These are phyloP conservation scores for Cryptoblepharus egeriae DNA, from an alignment of 2,797 vertebrate species.

Conservation along the genomic window DNA sequence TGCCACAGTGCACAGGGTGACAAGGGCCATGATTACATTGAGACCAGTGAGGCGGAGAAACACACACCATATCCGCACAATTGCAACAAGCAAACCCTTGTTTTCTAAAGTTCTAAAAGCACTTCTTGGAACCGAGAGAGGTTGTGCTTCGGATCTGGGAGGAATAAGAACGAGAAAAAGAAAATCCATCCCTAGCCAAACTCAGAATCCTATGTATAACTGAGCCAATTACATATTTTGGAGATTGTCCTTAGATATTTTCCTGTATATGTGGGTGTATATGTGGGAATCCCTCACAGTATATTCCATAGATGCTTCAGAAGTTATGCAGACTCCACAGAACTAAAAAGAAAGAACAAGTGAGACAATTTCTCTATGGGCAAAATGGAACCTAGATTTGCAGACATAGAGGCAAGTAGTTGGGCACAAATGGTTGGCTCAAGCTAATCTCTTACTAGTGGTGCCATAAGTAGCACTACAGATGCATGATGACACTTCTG, in stretches of 20 bases:
- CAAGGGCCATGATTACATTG: not conserved
- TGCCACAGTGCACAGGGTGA: slow-evolving; percentile 33
- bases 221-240: not conserved
- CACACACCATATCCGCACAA: slow-evolving; percentile 2
- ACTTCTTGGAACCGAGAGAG: not conserved
- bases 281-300: not conserved
- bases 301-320: not conserved
- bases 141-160: not conserved
- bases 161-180: not conserved
- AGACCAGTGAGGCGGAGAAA: slow-evolving; percentile 37
- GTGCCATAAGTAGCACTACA: no score
- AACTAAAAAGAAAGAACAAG: not conserved
- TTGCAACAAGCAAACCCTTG: slow-evolving; percentile 15
- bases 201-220: not conserved
- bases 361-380: not conserved
- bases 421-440: not conserved
- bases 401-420: no score
- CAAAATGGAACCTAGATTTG: not conserved
- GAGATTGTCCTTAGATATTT: not conserved
- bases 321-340: no score
- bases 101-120: slow-evolving; percentile 37
- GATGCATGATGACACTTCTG: no score
- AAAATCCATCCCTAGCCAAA: not conserved
- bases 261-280: not conserved
- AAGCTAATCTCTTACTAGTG: no score